Percentiles rank a stretch among this genome's conserved stretches.
phyloP scores from a whole-genome alignment of 2,797 vertebrate genomes.

The Toxotes lorentzi region DNA sequence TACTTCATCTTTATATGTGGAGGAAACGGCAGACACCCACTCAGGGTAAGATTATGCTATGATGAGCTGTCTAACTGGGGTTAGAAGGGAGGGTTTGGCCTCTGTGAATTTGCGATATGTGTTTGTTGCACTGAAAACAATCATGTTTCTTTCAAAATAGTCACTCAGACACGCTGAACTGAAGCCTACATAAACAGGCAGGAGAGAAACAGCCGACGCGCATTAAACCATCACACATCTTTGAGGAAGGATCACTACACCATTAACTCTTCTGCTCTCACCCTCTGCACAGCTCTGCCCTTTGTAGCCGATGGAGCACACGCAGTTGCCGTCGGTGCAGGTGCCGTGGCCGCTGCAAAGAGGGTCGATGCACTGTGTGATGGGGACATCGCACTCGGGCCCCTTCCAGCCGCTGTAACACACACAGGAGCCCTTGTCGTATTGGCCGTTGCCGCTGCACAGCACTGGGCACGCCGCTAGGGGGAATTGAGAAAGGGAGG shows the following conservation, averaged over 20 bases:
- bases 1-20: constrained; percentile 68
- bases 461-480: constrained; percentile 96
- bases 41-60: constrained; percentile 55
- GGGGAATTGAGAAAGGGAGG: constrained; percentile 25
- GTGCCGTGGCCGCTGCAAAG: constrained; percentile 94
- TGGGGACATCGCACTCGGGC: constrained; percentile 94
- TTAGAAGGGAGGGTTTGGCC: constrained; percentile 14
- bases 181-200: background rate
- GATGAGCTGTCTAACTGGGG: constrained; percentile 55
- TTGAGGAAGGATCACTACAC: constrained; percentile 1
- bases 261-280: constrained; percentile 78
- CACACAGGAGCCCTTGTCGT: constrained; percentile 96
- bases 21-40: constrained; percentile 44
- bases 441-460: constrained; percentile 98
- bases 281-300: constrained; percentile 96
- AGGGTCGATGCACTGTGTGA: constrained; percentile 96
- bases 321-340: constrained; percentile 95
- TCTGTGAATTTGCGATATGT: constrained; percentile 9
- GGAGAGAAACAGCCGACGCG: constrained; percentile 1
- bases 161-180: background rate
- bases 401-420: constrained; percentile 99
- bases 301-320: constrained; percentile 96
- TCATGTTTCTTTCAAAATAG: constrained; percentile 37
- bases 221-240: constrained; percentile 28
- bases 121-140: constrained; percentile 33